Percentiles rank a stretch among this genome's conserved stretches.
Conservation (phyloP, 2,797 vertebrate species). For the Silurus aristotelis region DNA sequence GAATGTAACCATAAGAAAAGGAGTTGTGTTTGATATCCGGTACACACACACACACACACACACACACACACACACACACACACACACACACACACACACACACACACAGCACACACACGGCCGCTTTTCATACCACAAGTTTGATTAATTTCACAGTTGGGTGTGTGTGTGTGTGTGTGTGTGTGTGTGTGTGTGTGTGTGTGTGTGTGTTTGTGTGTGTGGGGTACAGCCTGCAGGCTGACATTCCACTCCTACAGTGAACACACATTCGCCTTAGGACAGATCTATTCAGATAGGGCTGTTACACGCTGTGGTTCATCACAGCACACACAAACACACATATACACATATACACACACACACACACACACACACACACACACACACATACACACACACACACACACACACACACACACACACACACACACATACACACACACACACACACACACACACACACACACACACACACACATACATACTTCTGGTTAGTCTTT, state of each 20-base stretch:
- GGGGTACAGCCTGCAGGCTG: conserved; percentile 55
- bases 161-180: conserved; percentile 54
- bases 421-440: conserved; percentile 16
- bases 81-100: conserved; percentile 3
- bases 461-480: background rate
- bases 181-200: conserved; percentile 59
- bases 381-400: conserved; percentile 26
- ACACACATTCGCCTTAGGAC: conserved; percentile 53
- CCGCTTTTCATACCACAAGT: conserved; percentile 67
- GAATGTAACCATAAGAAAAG: background rate
- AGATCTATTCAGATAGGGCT: conserved; percentile 62
- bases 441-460: background rate
- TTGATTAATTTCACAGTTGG: conserved; percentile 81
- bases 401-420: background rate
- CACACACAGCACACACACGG: conserved; percentile 30
- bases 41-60: conserved; percentile 3
- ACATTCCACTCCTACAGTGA: conserved; percentile 31
- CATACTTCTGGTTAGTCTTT: background rate
- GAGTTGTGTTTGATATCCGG: no score
- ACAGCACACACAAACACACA: conserved; percentile 12
- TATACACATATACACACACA: conserved; percentile 30
- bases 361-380: conserved; percentile 15
- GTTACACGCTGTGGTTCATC: background rate
- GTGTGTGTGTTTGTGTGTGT: conserved; percentile 52
- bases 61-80: background rate